A percentile compares a stretch with the other conserved stretches of the same genome.
phyloP scores from a whole-genome alignment of 2,888 invertebrate genomes.

The Flexamia atlantica region DNA sequence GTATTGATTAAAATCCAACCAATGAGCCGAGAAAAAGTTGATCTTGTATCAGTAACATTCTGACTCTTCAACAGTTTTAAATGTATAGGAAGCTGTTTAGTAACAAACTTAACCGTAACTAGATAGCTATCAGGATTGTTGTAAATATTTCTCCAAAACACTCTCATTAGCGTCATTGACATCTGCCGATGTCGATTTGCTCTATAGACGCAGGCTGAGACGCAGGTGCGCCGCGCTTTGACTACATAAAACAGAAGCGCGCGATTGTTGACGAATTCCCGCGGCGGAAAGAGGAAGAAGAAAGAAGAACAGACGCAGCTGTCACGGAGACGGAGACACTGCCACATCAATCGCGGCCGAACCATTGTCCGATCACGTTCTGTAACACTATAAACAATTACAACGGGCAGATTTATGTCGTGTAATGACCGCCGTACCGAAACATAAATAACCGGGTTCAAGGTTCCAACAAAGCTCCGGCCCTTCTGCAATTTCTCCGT shows the following conservation, averaged over 20 bases:
- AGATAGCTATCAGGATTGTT: too few relatives aligned
- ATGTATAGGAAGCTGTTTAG: too few relatives aligned
- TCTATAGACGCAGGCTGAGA: too few relatives aligned
- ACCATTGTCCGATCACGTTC: constrained; percentile 45
- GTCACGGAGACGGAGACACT: constrained; percentile 23
- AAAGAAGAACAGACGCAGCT: not conserved
- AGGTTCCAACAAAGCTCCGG: constrained; percentile 20
- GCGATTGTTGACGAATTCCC: constrained; percentile 34
- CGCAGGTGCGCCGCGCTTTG: constrained; percentile 7
- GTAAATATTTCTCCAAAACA: too few relatives aligned
- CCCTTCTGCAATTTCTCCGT: constrained; percentile 47
- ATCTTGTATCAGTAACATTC: too few relatives aligned
- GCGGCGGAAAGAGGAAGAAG: constrained; percentile 17
- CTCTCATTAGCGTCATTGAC: too few relatives aligned
- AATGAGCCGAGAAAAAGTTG: too few relatives aligned
- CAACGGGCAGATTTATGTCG: constrained; percentile 52
- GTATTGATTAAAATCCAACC: too few relatives aligned
- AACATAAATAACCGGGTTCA: constrained; percentile 57
- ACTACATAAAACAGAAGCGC: constrained; percentile 15
- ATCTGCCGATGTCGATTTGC: too few relatives aligned
- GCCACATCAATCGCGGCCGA: constrained; percentile 18
- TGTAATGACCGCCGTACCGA: constrained; percentile 56
- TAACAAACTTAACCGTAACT: too few relatives aligned
- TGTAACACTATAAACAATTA: constrained; percentile 49
- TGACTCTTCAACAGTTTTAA: too few relatives aligned